Evolutionary conservation across 2,113 vertebrate genomes (phyloP), one percentile per base, ranked within the genome.

Genomic region (Meriones unguiculatus): DNA sequence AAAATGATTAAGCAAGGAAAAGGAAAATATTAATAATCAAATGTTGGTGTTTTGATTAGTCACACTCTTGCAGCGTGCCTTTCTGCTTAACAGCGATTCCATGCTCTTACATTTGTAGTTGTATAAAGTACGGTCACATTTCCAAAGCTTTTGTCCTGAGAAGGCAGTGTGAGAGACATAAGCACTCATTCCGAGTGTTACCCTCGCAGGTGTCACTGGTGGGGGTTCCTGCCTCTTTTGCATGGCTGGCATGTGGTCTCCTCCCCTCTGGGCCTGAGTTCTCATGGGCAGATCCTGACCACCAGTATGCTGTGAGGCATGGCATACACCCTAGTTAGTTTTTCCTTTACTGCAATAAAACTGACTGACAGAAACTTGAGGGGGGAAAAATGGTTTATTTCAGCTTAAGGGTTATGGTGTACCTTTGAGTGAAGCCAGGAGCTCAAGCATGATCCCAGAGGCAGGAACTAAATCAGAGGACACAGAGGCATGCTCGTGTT

Each of bases 31-130:
- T 70, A 25, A 72, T 87, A 87, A 72, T 35, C 86, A 70, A 32
- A 22, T 78, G 35, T 15, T 90, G 30, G 11, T 22, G 5, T 62
- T 73, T 78, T 67, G 8, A 15, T 20, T 22, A 20, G 0, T 50
- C 69, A 8, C 32, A 17, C 9, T 7, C 57, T 50, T 69, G 20
- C 25, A n/a, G 50, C 38, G 2, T 22, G 17, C 7, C 35, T 57
- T 54, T 41, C 7, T 2, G 2, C 13, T 4, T 24, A 5, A 13
- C 30, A 4, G 11, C 4, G 32, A 32, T 24, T 7, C 6, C 9
- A 10, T 10, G 4, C 12, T 28, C 59, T 46, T 50, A n/a, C 13
- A 35, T 32, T 57, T 24, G 12, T 12, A 32, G 62, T 67, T 7
- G n/a, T 50, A 1, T 35, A 2, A 5, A 7, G 10, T 17, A 50